Evolutionary conservation across 1,140 invertebrate genomes (phyloP), one percentile per base, ranked within the genome.

Genomic region (Diorhabda sublineata): DNA sequence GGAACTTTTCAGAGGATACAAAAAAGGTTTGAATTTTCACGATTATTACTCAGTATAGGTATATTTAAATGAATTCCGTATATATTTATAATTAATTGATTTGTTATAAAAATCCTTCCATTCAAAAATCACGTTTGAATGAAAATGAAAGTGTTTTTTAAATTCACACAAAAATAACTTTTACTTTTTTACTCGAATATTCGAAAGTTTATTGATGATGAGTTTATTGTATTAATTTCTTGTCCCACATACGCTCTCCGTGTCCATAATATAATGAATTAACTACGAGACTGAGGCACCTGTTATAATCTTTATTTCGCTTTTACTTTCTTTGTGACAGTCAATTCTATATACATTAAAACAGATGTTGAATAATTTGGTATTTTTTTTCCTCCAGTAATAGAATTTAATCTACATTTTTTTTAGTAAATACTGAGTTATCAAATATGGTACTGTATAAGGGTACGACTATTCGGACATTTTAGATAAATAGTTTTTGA

Each of bases 281-380:
- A 57, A 26, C 63, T 42, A 11, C 61, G n/a, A 64, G 63, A 52
- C 56, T 45, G 45, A 64, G 43, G 56, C 52, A 64, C 63, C 45
- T 64, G 52, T 56, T 64, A 26, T 26, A 26, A 64, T 57, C 45
- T 64, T 44, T 64, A 41, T 67, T 73, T 71, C 67, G 69, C 72
- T 71, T 73, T 73, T 70, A 73, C 72, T 71, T 73, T 73, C 67
- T 64, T 58, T 56, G 56, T 52, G 44, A 67, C 67, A 72, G 47
- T n/a, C 47, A 26, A 26, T 26, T 26, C 26, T 26, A 52, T 8
- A 52, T 52, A n/a, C n/a, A 52, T 8, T n/a, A 52, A 52, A 52
- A 52, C 47, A 52, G 47, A 52, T 52, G 47, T n/a, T 52, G n/a
- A 52, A 52, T 6, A 52, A 6, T 52, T 52, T 52, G 0, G 6